Percentiles rank a stretch among this genome's conserved stretches.
Evolutionary conservation across 1,140 invertebrate genomes (phyloP).

Genomic region (Muscidifurax raptorellus): DNA sequence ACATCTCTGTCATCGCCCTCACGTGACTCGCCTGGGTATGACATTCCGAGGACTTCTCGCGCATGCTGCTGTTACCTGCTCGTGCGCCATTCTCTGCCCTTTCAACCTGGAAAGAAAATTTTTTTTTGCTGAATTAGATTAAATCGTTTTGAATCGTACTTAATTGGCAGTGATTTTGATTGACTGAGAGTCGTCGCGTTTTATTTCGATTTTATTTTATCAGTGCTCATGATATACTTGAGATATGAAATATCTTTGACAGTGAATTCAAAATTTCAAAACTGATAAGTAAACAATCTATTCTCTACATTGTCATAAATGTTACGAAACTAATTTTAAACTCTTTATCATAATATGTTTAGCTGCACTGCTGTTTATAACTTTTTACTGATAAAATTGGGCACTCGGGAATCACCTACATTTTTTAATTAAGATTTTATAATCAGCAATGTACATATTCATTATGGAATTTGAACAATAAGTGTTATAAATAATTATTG

Average conservation of each 20-base stretch:
- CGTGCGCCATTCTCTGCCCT: constrained; percentile 71
- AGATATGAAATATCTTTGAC: too few relatives aligned
- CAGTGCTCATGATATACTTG: too few relatives aligned
- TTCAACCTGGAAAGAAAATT: constrained; percentile 58
- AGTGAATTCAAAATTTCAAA: not conserved
- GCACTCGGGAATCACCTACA: too few relatives aligned
- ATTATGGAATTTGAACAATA: too few relatives aligned
- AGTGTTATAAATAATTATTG: too few relatives aligned
- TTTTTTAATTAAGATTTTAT: not conserved
- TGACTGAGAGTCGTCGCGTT: not conserved
- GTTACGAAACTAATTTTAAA: not conserved
- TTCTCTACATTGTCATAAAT: not conserved
- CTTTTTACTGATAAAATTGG: too few relatives aligned
- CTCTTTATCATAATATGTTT: not conserved
- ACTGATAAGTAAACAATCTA: not conserved
- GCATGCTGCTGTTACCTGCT: constrained; percentile 71
- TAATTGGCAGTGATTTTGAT: not conserved
- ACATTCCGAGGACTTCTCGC: constrained; percentile 75
- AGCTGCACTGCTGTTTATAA: not conserved
- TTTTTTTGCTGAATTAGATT: not conserved
- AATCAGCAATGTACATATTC: too few relatives aligned
- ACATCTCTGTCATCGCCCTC: constrained; percentile 74
- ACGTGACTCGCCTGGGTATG: constrained; percentile 72
- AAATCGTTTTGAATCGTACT: not conserved
- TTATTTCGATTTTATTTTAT: not conserved